Base-by-base conservation (phyloP, 2,113 vertebrate species). In the Carollia perspicillata region DNA sequence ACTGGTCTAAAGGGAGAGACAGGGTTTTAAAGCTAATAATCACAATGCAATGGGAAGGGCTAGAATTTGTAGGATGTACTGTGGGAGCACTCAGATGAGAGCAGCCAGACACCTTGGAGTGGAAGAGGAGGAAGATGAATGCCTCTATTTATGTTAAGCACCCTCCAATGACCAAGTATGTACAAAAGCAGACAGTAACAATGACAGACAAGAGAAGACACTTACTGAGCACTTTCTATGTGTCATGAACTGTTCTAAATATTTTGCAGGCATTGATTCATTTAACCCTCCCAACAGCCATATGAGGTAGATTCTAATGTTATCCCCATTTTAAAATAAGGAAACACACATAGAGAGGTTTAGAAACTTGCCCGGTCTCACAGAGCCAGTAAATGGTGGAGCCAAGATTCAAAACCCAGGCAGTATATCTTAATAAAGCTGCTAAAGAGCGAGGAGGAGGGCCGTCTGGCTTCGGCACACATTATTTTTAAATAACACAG, bases 281-380 rank as follows among this genome's bases (percentile, higher is more conserved):
- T 74, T 74, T 68, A 51, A 51, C 51, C 3, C 35, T 90, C 51
- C 49, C 23, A 90, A 58, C 1, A 78, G 65, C 9, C 35, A 11
- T 58, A 60, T 47, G 18, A 60, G 6, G 22, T 26, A 66, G 60
- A 87, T 6, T 90, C 35, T 63, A 9, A 53, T 35, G 72, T 72
- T 71, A 81, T n/a, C 26, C 20, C 71, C 84, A 85, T 71, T 77
- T 47, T 71, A 90, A 94, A 92, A 86, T 71, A 51, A 89, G 51
- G 66, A 81, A 81, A 80, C 49, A 85, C 55, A 10, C 49, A 71
- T 49, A 86, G 20, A 83, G 51, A 71, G 37, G 12, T 81, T 66
- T 83, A 66, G 17, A 79, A 79, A 84, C 7, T 84, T 81, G 42
- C 28, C 14, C 35, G 44, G 16, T 49, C 20, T 42, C 20, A 72